Percentiles rank a stretch among this genome's conserved stretches.
Conservation (phyloP, 2,113 vertebrate genomes). For the Callaeas wilsoni region DNA sequence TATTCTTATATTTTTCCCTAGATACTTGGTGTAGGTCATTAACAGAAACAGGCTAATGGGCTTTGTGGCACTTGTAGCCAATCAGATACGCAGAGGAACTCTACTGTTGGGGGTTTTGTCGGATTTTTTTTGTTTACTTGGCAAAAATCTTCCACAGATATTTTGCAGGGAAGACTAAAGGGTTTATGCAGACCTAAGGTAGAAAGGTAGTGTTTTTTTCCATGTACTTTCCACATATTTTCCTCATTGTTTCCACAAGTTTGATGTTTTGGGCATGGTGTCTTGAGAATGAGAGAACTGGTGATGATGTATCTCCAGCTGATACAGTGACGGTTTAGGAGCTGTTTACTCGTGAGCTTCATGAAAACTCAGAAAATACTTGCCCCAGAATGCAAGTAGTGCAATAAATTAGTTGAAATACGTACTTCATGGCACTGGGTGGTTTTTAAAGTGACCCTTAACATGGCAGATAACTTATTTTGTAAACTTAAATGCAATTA, state of each 20-base stretch:
- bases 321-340: neutral
- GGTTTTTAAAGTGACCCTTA: neutral
- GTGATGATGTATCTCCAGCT: neutral
- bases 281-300: neutral
- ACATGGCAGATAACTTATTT: neutral
- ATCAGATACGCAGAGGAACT: neutral
- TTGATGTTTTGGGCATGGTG: neutral
- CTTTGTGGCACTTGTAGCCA: neutral
- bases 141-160: neutral
- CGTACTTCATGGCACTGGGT: neutral
- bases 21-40: neutral
- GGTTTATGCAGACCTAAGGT: neutral
- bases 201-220: neutral
- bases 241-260: neutral
- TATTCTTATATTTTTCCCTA: neutral
- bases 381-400: neutral
- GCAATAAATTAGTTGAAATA: neutral
- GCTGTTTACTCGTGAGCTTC: neutral
- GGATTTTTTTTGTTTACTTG: neutral
- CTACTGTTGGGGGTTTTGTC: neutral
- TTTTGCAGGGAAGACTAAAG: neutral
- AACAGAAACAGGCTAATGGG: neutral
- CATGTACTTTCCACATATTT: neutral
- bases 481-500: constrained; percentile 19
- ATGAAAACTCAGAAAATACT: neutral